These are phyloP conservation scores for Mus musculus DNA, from an alignment of 2,113 vertebrate species.

Conservation along the genomic window DNA sequence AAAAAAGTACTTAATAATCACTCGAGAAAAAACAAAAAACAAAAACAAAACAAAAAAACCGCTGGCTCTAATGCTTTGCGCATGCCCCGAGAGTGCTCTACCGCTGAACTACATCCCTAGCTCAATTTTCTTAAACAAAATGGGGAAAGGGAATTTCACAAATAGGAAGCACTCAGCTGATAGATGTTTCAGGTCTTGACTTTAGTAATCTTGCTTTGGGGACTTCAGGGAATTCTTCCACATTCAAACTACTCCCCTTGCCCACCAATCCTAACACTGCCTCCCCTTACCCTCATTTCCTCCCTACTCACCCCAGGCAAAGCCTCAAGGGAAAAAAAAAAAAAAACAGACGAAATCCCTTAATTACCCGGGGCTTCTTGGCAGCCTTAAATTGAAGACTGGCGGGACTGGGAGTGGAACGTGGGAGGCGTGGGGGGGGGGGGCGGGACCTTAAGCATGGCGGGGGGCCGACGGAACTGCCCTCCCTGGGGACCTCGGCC, in stretches of 20 bases:
- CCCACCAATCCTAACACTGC: background rate
- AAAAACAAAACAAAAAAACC: too few species aligned
- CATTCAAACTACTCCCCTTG: background rate
- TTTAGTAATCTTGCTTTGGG: background rate
- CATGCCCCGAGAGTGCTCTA: background rate
- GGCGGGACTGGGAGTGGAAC: fast-evolving
- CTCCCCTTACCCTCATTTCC: background rate
- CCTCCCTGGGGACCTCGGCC: background rate
- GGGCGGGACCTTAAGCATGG: background rate
- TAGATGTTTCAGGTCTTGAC: background rate
- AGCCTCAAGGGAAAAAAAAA: background rate
- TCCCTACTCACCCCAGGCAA: too few species aligned
- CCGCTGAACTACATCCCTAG: background rate
- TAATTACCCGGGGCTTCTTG: background rate
- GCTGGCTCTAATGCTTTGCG: background rate
- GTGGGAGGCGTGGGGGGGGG: fast-evolving
- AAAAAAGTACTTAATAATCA: too few species aligned
- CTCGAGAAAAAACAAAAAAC: too few species aligned
- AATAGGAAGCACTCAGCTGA: background rate
- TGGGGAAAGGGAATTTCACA: background rate
- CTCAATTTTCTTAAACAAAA: constrained; percentile 10
- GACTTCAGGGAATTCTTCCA: background rate
- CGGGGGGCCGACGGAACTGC: background rate
- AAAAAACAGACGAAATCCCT: background rate
- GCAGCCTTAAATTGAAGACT: fast-evolving